Evolutionary conservation across 2,797 vertebrate genomes (phyloP), one percentile per base, ranked within the genome.

Genomic region (Pteronotus mesoamericanus): DNA sequence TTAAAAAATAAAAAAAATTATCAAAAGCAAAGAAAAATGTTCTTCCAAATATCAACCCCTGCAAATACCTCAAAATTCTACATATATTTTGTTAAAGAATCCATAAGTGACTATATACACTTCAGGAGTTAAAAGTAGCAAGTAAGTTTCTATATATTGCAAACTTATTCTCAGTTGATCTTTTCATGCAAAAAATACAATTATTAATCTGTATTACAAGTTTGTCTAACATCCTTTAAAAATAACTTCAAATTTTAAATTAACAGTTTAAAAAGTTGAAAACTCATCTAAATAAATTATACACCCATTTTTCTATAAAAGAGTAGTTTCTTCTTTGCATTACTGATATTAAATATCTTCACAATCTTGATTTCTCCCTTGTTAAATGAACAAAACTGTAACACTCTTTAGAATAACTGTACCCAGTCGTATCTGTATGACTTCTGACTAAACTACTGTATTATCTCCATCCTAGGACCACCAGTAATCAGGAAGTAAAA

Each of bases 401-500:
- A 80, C 8, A 77, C 46, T 10, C 72, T n/a, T 42, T 44, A 77
- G 22, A 96, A 72, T 22, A 96, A 72, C 39, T 44, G 32, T 26
- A 71, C 21, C 32, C n/a, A 83, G 71, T 72, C 34, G n/a, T 86
- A 34, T 59, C 39, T 95, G 80, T 5, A 69, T 75, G 64, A 84
- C 51, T 72, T 82, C 77, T 88, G n/a, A 42, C 51, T 80, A 91
- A 89, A n/a, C 37, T 21, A 59, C 26, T 42, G 2, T 18, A 48
- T 72, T 71, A 80, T n/a, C 53, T 93, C 64, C 44, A 34, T 44
- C 34, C 66, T 34, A 59, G 34, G 85, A 92, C 32, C 61, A 44
- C 46, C 32, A 68, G 85, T 44, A 78, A 87, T 88, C 44, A 87
- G 91, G 87, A 95, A 71, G 68, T 77, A 69, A 94, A 83, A 57